Base-by-base conservation (phyloP, 2,113 vertebrate species). In the Piaya cayana region DNA sequence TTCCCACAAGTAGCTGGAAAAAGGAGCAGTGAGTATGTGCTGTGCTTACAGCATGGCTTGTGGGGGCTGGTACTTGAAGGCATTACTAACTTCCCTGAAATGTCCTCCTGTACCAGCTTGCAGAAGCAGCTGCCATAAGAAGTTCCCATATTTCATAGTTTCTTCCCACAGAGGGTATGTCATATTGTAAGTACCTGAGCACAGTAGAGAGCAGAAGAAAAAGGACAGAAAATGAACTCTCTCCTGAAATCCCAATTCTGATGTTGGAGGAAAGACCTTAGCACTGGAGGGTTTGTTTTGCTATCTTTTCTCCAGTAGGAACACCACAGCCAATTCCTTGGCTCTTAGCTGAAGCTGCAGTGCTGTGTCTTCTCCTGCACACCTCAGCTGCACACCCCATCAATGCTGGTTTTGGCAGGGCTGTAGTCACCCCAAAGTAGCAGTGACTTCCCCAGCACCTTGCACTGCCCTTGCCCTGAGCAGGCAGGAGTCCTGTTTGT, bases 391-490 rank as follows among this genome's bases (percentile, higher is more conserved):
- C 63, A 86, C 27, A 52, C 1, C 14, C 22, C 3, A 0, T 65
- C 47, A 49, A 49, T 15, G 52, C 13, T 15, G 52, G 26, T 63
- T 72, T 78, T 32, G 37, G 11, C n/a, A 76, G 15, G 5, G 45
- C 23, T 1, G 0, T 12, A 43, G 32, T 8, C 36, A 56, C 12
- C 26, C 26, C 13, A 19, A 42, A 53, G 30, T 3, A 9, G 9
- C 80, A 21, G 8, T 26, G 69, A 14, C 67, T 64, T 62, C 71
- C n/a, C 50, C 8, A n/a, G 17, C 32, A 45, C 26, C 23, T 70
- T 34, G 50, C 27, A 32, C 4, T 75, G 21, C 11, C 16, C 2
- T 1, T 65, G 29, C 29, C 80, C 53, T 39, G 19, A 12, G 29
- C 1, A 3, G n/a, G 20, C 68, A 67, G 56, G 22, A 88, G 42